phyloP scores from a whole-genome alignment of 2,888 invertebrate genomes.

The Hyposoter dolosus region DNA sequence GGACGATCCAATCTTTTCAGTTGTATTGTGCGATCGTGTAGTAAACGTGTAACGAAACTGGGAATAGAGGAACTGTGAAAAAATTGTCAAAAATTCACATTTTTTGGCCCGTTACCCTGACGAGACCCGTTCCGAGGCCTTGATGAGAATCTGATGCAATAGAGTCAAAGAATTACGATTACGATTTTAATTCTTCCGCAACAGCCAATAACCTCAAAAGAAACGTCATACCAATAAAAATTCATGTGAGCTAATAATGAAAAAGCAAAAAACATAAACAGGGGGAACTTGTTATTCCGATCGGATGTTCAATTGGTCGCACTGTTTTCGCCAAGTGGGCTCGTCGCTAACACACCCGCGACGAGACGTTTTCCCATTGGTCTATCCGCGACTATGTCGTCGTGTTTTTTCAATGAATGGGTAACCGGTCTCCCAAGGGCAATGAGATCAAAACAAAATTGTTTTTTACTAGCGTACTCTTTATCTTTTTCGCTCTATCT shows the following conservation, averaged over 20 bases:
- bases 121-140: background rate
- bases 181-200: background rate
- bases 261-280: background rate
- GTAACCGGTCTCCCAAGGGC: constrained; percentile 52
- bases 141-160: background rate
- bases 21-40: too few species aligned
- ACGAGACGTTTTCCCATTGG: constrained; percentile 45
- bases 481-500: background rate
- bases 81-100: too few species aligned
- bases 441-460: constrained; percentile 45
- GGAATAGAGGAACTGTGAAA: too few species aligned
- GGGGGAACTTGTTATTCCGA: background rate
- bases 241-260: background rate
- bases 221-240: background rate
- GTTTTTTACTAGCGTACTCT: constrained; percentile 24
- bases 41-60: too few species aligned
- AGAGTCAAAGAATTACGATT: background rate
- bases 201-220: background rate
- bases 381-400: background rate
- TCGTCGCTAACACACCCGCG: constrained; percentile 56
- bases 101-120: too few species aligned
- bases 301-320: background rate
- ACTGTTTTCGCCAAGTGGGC: constrained; percentile 15
- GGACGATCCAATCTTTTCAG: too few species aligned
- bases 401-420: background rate